Evolutionary conservation across 2,888 invertebrate genomes (phyloP).

Genomic region (Athetis lepigone): DNA sequence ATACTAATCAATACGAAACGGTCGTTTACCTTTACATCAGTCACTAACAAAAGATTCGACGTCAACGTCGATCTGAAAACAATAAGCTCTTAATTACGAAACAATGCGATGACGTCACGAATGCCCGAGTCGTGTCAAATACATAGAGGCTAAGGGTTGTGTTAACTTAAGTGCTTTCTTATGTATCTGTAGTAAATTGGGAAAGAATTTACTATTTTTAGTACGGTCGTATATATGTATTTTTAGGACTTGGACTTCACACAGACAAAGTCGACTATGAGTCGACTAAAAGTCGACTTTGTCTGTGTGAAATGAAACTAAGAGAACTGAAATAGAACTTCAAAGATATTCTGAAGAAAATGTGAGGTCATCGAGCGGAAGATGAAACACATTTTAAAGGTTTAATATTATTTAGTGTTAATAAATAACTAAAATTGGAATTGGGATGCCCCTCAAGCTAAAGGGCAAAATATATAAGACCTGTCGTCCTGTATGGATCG

Average conservation of each 20-base stretch:
- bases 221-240: slow-evolving; percentile 10
- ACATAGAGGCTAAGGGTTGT: slow-evolving; percentile 34
- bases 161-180: slow-evolving; percentile 59
- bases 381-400: too few relatives aligned
- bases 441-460: too few relatives aligned
- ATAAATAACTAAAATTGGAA: too few relatives aligned
- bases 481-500: too few relatives aligned
- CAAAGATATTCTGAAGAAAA: too few relatives aligned
- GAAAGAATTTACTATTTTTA: slow-evolving; percentile 41
- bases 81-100: slow-evolving; percentile 28
- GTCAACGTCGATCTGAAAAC: slow-evolving; percentile 15
- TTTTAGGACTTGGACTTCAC: slow-evolving; percentile 16
- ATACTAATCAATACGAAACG: not conserved
- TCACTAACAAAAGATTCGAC: slow-evolving; percentile 2
- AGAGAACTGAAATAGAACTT: too few relatives aligned
- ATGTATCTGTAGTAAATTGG: slow-evolving; percentile 39
- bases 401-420: too few relatives aligned
- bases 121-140: not conserved
- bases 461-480: too few relatives aligned
- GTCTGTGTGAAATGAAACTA: too few relatives aligned
- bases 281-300: too few relatives aligned
- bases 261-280: too few relatives aligned
- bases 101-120: slow-evolving; percentile 28
- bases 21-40: not conserved
- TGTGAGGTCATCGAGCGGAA: too few relatives aligned